phyloP scores from a whole-genome alignment of 1,140 invertebrate genomes.

The Chrysoperla carnea region DNA sequence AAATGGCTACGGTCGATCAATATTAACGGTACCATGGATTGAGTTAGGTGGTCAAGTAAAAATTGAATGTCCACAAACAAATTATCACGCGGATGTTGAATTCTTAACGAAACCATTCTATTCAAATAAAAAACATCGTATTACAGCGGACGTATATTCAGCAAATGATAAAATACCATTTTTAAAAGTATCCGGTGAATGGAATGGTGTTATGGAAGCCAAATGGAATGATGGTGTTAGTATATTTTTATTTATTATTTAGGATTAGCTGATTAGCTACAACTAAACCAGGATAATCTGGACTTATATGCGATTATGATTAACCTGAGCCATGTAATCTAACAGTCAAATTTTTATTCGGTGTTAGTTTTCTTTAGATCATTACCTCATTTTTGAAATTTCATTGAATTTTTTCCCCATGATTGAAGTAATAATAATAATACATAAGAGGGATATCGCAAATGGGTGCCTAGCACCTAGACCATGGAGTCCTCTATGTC shows the following conservation, averaged over 20 bases:
- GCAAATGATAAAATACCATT: slow-evolving; percentile 79
- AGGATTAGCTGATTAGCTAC: too few species aligned
- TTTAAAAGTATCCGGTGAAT: slow-evolving; percentile 76
- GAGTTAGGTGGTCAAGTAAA: slow-evolving; percentile 81
- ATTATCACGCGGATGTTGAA: slow-evolving; percentile 73
- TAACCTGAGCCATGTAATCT: too few species aligned
- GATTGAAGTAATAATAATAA: too few species aligned
- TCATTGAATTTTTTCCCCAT: too few species aligned
- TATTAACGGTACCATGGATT: slow-evolving; percentile 91
- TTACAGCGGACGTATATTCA: slow-evolving; percentile 65
- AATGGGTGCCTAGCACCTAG: too few species aligned
- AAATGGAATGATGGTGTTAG: slow-evolving; percentile 67
- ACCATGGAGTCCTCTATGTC: too few species aligned
- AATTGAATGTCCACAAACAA: slow-evolving; percentile 79
- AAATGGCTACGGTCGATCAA: slow-evolving; percentile 91
- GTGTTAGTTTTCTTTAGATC: too few species aligned
- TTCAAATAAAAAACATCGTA: slow-evolving; percentile 82
- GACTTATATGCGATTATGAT: too few species aligned
- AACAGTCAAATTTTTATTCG: too few species aligned
- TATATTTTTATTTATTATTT: slow-evolving; percentile 13
- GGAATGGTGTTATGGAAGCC: slow-evolving; percentile 88
- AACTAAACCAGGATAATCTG: too few species aligned
- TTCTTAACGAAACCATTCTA: slow-evolving; percentile 97
- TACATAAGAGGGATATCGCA: too few species aligned
- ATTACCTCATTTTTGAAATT: too few species aligned